Evolutionary conservation across 92 coral and sea anemone genomes (phyloP).

Genomic region (Heliopora coerulea): DNA sequence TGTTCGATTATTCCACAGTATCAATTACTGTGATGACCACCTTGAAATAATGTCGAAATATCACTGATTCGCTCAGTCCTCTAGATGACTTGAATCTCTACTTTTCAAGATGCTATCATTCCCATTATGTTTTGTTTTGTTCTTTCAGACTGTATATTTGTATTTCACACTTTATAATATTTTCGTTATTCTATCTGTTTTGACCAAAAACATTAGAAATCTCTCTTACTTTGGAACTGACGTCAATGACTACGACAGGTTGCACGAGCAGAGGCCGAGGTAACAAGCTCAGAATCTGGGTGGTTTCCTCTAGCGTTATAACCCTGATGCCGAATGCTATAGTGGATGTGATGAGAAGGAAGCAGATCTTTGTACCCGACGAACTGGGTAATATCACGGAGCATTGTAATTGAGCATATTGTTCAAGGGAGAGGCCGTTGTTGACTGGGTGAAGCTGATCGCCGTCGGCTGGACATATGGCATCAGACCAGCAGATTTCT

Average conservation of each 20-base stretch:
- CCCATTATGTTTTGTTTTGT: too few relatives aligned
- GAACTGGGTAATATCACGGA: conserved; percentile 5
- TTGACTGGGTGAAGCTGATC: not conserved
- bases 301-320: conserved; percentile 18
- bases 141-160: too few relatives aligned
- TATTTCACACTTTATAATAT: too few relatives aligned
- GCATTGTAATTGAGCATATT: conserved; percentile 31
- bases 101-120: too few relatives aligned
- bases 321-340: conserved; percentile 22
- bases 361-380: conserved; percentile 5
- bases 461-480: conserved; percentile 9
- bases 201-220: too few relatives aligned
- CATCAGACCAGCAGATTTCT: conserved; percentile 24
- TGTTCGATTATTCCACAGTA: too few relatives aligned
- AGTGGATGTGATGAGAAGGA: conserved; percentile 3
- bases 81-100: too few relatives aligned
- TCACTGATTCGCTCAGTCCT: too few relatives aligned
- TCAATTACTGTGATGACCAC: too few relatives aligned
- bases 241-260: conserved; percentile 61
- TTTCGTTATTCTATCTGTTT: too few relatives aligned
- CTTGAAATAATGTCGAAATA: too few relatives aligned
- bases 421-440: conserved; percentile 20
- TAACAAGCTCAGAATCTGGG: not conserved
- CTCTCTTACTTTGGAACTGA: conserved; percentile 23
- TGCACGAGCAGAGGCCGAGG: conserved; percentile 63